These are phyloP conservation scores for Panagrolaimus sp. DNA, from an alignment of 1,140 invertebrate genomes.

Conservation along the genomic window DNA sequence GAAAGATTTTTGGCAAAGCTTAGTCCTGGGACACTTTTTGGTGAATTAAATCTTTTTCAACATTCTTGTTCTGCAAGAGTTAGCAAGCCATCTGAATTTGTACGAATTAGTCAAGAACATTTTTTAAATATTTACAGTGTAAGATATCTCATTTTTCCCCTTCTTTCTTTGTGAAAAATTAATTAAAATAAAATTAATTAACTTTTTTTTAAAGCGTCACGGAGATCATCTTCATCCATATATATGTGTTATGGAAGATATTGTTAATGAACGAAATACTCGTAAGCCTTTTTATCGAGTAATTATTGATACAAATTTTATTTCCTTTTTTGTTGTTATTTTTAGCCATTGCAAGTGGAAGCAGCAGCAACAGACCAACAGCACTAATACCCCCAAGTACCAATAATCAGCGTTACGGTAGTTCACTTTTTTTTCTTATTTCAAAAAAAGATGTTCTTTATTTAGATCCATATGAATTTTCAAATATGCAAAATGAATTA, in stretches of 20 bases:
- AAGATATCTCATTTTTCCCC: conserved; percentile 10
- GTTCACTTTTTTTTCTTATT: neutral
- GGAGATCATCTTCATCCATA: conserved; percentile 51
- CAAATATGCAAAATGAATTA: conserved; percentile 17
- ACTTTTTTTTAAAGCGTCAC: conserved; percentile 49
- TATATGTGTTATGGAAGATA: conserved; percentile 53
- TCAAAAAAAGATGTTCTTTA: neutral
- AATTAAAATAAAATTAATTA: conserved; percentile 10
- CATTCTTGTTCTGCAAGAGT: conserved; percentile 52
- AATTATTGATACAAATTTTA: neutral
- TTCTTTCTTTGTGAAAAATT: conserved; percentile 8
- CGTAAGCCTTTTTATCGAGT: neutral
- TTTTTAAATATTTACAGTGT: conserved; percentile 49
- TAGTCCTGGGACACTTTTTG: conserved; percentile 43
- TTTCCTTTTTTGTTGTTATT: too few relatives aligned
- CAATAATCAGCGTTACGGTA: neutral
- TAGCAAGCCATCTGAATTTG: conserved; percentile 41
- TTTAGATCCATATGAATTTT: conserved; percentile 14
- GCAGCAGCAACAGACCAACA: too few relatives aligned
- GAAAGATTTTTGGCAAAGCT: conserved; percentile 25
- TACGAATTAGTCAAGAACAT: conserved; percentile 47
- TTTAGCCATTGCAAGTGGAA: too few relatives aligned
- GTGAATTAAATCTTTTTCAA: conserved; percentile 37
- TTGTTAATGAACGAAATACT: conserved; percentile 38
- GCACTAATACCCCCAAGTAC: too few relatives aligned